Evolutionary conservation across 2,113 vertebrate genomes (phyloP), one percentile per base, ranked within the genome.

Genomic region (Brachypodius melanocephalos): DNA sequence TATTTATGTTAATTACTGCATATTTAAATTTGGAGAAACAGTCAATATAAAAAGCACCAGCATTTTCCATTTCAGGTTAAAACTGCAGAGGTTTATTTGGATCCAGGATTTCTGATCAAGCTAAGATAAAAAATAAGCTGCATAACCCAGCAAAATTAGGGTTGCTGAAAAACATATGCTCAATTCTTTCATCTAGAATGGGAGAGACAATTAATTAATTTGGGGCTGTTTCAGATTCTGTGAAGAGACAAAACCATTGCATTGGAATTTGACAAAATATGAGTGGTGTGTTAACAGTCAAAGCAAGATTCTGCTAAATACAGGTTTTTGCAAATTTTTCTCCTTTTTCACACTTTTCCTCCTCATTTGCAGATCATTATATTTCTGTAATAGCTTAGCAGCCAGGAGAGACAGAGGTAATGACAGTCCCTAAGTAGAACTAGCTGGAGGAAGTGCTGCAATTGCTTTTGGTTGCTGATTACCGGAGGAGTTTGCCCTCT

Each of bases 391-490:
- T 72, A 67, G 73, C 28, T 91, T 84, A 91, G 29, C 65, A 91
- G 65, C 45, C 52, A 74, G 58, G 71, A 95, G 48, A 86, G 55
- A 48, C 38, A 67, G 57, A 85, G 65, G 48, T 78, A 89, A 93
- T 84, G 61, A 32, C 59, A 94, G 26, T 48, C 48, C 19, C 31
- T 78, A 57, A 81, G 90, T 52, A 90, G 59, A 97, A 65, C n/a
- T 90, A 92, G 61, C 52, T 87, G 61, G 40, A 90, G 58, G 52
- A 94, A 87, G 73, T 74, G 62, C 46, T 77, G 66, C 76, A 87
- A 57, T 85, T 92, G 69, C 69, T 85, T 92, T 89, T 75, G 76
- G 55, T 67, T 26, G 40, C 43, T 93, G 83, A 76, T 74, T 95
- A 63, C 22, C 78, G 32, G n/a, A 81, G 42, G 48, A 89, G 38